A percentile compares a stretch with the other conserved stretches of the same genome.
phyloP scores from a whole-genome alignment of 2,888 invertebrate species.

The Ichneumoninae sp. region DNA sequence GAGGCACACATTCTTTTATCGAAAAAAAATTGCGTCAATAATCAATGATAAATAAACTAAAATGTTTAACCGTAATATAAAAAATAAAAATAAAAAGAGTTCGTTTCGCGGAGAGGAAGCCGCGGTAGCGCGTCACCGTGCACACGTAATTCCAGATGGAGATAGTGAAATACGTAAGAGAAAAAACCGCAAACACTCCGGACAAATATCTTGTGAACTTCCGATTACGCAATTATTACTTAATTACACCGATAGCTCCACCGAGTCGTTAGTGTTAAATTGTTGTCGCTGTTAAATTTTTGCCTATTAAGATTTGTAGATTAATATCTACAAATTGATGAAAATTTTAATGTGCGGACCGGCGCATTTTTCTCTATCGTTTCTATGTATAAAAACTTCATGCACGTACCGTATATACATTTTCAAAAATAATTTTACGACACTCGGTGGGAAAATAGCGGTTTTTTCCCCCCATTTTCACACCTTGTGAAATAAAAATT shows the following conservation, averaged over 20 bases:
- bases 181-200: slow-evolving; percentile 28
- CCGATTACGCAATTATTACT: background rate
- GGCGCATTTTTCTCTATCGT: background rate
- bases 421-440: background rate
- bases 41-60: background rate
- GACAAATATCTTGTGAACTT: background rate
- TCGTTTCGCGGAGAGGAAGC: slow-evolving; percentile 26
- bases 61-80: too few relatives aligned
- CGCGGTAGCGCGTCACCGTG: slow-evolving; percentile 9
- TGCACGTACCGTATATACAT: background rate
- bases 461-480: too few relatives aligned
- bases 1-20: slow-evolving; percentile 3
- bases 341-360: background rate
- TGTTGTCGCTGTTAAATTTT: background rate
- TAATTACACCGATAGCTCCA: background rate
- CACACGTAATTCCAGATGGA: slow-evolving; percentile 27
- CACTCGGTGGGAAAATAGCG: too few relatives aligned
- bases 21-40: slow-evolving; percentile 10
- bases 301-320: background rate
- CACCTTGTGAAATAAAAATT: too few relatives aligned
- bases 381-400: background rate
- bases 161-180: slow-evolving; percentile 13
- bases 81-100: background rate
- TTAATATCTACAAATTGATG: background rate
- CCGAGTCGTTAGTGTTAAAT: too few relatives aligned